phyloP scores from a whole-genome alignment of 2,797 vertebrate species.

The Propithecus perrieri region DNA sequence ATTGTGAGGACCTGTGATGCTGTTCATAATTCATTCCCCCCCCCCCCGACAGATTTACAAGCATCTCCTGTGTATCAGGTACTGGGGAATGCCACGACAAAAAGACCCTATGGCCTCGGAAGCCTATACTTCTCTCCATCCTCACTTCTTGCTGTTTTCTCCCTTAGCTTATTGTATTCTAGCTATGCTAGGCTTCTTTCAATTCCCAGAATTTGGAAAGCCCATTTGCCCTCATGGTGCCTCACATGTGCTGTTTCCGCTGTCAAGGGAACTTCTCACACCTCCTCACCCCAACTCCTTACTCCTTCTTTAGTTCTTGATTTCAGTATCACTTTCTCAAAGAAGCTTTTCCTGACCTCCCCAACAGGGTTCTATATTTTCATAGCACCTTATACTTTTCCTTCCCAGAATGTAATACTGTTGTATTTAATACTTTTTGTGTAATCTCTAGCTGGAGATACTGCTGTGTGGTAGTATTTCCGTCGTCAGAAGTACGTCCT shows the following conservation, averaged over 20 bases:
- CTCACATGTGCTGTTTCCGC: background rate
- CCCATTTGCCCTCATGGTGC: background rate
- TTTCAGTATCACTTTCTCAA: background rate
- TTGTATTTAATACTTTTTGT: background rate
- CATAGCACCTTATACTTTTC: background rate
- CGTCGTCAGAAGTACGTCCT: background rate
- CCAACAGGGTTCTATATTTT: background rate
- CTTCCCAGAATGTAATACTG: background rate
- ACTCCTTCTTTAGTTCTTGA: background rate
- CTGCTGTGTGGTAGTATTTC: background rate
- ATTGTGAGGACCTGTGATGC: background rate
- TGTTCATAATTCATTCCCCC: background rate
- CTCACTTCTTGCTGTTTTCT: background rate
- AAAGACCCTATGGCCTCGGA: background rate
- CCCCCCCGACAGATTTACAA: background rate
- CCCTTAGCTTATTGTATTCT: background rate
- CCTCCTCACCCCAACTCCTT: rapidly evolving
- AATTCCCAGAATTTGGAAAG: background rate
- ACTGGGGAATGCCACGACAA: background rate
- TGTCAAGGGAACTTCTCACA: background rate
- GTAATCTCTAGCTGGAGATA: background rate
- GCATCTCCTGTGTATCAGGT: background rate
- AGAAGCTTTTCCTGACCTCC: background rate
- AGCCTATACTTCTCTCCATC: background rate
- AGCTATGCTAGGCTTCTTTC: background rate